Evolutionary conservation across 2,797 vertebrate species (phyloP), one percentile per base, ranked within the genome.

Genomic region (Coccyzus lansbergi): DNA sequence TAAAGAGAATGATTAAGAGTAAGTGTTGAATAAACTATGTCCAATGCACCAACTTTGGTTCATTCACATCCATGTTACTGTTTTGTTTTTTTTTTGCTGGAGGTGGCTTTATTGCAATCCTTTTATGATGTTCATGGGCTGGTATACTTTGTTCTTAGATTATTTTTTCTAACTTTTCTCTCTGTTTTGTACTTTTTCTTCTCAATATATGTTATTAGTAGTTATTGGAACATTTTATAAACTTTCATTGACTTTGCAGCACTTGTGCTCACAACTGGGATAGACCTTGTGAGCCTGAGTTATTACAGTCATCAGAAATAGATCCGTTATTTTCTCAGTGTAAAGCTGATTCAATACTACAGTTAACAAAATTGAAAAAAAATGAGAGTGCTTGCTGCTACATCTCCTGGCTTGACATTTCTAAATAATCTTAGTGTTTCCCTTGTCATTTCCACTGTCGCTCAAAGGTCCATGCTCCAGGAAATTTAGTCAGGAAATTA

Each of bases 321-420:
- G 80, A 79, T 86, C 86, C 2, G 3, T 88, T 95, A 93, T 95
- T 96, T 94, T 94, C 88, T 94, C 93, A 86, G 58, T 64, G 59
- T 84, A 95, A 83, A 79, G n/a, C 81, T 81, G 71, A 92, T 85
- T 88, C 93, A 93, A 84, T 86, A 75, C 34, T 58, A n/a, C 49
- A 51, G 93, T 93, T 94, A 94, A 82, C 56, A 85, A 93, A 86
- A 90, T 28, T 63, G 74, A 56, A 90, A 93, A 93, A 93, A 93
- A 86, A 44, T 78, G 58, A 70, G 85, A 88, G 58, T 31, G 46
- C 40, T 92, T 13, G 1, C 70, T 65, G 38, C 71, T 89, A 15
- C 38, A 87, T 94, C 15, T 3, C 71, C n/a, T 29, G 46, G 24
- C 58, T 90, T 96, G 94, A 94, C 81, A 94, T 96, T 96, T 94